These are phyloP conservation scores for Lepidurus packardi DNA, from an alignment of 1,140 invertebrate genomes.

Conservation along the genomic window DNA sequence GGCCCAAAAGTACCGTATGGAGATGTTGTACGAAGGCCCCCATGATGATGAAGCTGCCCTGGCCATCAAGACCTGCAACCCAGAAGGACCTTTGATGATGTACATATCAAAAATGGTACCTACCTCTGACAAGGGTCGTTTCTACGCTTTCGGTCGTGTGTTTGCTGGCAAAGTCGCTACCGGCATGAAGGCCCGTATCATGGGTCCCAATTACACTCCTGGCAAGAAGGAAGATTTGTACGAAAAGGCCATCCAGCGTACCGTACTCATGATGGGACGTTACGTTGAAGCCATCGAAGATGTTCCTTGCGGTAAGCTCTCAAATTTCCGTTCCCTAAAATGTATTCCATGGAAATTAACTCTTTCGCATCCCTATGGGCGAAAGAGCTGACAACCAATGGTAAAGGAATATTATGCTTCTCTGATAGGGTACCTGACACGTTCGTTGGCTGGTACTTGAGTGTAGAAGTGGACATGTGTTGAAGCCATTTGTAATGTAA, in stretches of 20 bases:
- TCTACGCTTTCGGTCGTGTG: constrained; percentile 99
- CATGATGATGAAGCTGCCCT: constrained; percentile 93
- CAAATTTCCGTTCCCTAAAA: background rate
- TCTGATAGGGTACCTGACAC: background rate
- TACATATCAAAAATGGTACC: constrained; percentile 99
- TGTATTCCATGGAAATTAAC: constrained; percentile 27
- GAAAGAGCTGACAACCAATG: constrained; percentile 26
- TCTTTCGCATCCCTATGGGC: background rate
- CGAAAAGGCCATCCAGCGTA: constrained; percentile 98
- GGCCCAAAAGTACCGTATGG: constrained; percentile 98
- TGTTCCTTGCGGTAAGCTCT: constrained; percentile 78
- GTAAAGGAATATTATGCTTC: constrained; percentile 22
- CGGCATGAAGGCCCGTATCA: constrained; percentile 92
- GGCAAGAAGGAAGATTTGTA: constrained; percentile 99
- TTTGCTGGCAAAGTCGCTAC: constrained; percentile 93
- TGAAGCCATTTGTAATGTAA: background rate
- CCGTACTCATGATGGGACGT: constrained; percentile 99
- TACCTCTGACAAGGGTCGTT: constrained; percentile 97
- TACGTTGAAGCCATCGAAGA: constrained; percentile 99
- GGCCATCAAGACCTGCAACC: constrained; percentile 87
- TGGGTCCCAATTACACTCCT: constrained; percentile 95
- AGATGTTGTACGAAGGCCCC: constrained; percentile 97
- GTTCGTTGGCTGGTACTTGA: constrained; percentile 1
- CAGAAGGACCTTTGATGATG: constrained; percentile 98
- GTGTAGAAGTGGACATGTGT: constrained; percentile 22